A percentile compares a stretch with the other conserved stretches of the same genome.
Conservation (phyloP, 1,140 invertebrate species). For the Trachymyrmex cornetzi region DNA sequence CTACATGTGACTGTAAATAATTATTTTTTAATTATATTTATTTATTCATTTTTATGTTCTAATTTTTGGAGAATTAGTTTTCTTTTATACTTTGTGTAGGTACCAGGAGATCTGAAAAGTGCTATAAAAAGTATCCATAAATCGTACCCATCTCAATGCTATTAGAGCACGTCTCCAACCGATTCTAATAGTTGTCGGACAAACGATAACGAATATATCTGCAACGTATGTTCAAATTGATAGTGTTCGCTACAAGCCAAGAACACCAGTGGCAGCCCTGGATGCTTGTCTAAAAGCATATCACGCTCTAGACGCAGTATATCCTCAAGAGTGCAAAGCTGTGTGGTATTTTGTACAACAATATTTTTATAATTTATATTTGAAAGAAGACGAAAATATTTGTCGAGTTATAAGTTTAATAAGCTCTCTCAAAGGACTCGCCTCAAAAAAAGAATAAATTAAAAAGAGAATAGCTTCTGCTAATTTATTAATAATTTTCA, state of each 20-base stretch:
- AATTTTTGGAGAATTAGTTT: no score
- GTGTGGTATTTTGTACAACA: not conserved
- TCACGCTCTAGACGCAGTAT: not conserved
- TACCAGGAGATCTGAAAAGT: no score
- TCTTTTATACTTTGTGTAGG: no score
- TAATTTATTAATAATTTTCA: not conserved
- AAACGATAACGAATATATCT: no score
- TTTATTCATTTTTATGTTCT: no score
- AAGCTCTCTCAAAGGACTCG: not conserved
- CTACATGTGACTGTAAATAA: slow-evolving; percentile 15
- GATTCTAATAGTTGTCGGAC: no score
- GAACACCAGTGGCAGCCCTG: slow-evolving; percentile 6
- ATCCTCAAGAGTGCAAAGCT: not conserved
- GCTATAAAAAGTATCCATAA: no score
- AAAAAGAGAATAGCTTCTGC: not conserved
- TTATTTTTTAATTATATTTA: not conserved
- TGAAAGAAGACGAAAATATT: slow-evolving; percentile 10
- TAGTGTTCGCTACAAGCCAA: not conserved
- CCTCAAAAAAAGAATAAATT: not conserved
- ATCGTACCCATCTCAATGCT: no score
- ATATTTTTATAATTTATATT: slow-evolving; percentile 18
- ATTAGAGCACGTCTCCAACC: no score
- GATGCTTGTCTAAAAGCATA: slow-evolving; percentile 15
- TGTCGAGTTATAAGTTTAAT: slow-evolving; percentile 23
- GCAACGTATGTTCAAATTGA: no score